Conservation (phyloP, 2,797 vertebrate genomes). For the Scolopax rusticola region DNA sequence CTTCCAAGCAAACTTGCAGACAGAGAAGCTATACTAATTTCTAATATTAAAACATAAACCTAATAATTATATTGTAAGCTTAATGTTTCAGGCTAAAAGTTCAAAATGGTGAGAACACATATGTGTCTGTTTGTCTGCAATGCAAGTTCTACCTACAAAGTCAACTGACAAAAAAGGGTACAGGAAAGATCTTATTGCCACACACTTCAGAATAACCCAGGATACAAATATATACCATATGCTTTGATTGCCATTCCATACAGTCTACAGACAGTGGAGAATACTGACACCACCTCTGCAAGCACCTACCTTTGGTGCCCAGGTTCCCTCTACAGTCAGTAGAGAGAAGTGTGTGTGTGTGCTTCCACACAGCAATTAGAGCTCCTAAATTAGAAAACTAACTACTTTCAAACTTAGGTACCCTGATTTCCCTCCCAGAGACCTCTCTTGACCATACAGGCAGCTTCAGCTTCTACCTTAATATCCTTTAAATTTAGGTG, state of each 20-base stretch:
- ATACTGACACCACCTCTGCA: neutral
- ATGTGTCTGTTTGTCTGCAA: neutral
- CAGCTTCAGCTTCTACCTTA: neutral
- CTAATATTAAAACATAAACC: neutral
- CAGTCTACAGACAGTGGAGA: neutral
- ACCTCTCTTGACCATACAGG: neutral
- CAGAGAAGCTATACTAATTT: neutral
- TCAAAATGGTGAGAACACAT: rapidly evolving
- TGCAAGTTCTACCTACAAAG: neutral
- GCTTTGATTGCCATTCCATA: neutral
- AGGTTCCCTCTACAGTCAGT: conserved; percentile 42
- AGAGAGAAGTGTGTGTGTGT: neutral
- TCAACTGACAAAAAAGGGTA: neutral
- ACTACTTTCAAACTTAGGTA: neutral
- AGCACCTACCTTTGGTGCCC: neutral
- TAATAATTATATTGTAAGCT: neutral
- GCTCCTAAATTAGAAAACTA: neutral
- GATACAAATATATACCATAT: rapidly evolving
- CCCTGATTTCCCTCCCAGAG: neutral
- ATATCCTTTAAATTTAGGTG: neutral
- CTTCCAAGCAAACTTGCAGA: neutral
- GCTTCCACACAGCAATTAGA: neutral
- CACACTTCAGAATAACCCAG: neutral
- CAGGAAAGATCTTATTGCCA: neutral
- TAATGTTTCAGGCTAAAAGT: neutral